Evolutionary conservation across 1,140 invertebrate species (phyloP).

Genomic region (Phthorimaea operculella): DNA sequence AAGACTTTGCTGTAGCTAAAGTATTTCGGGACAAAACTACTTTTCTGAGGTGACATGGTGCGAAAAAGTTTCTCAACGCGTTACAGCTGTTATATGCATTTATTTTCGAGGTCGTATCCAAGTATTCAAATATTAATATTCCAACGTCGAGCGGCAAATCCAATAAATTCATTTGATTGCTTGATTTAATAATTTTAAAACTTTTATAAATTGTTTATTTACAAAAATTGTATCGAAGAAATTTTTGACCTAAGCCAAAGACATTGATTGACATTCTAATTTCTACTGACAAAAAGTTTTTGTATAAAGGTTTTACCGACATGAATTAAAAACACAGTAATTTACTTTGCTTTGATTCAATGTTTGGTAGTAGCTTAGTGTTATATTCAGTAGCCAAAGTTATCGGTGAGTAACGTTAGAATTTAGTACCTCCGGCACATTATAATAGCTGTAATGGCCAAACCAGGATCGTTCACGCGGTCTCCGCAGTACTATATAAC

Average conservation of each 20-base stretch:
- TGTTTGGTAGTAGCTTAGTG: no score
- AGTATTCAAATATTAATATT: slow-evolving; percentile 21
- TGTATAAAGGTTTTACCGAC: not conserved
- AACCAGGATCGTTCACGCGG: not conserved
- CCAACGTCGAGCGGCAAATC: slow-evolving; percentile 21
- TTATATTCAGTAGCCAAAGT: no score
- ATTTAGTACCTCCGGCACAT: not conserved
- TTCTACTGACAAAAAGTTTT: not conserved
- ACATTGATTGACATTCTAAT: not conserved
- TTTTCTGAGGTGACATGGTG: slow-evolving; percentile 17
- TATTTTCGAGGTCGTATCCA: slow-evolving; percentile 20
- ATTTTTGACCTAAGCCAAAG: not conserved
- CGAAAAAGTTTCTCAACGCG: slow-evolving; percentile 16
- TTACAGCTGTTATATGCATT: slow-evolving; percentile 17
- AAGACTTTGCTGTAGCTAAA: slow-evolving; percentile 12
- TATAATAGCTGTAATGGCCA: not conserved
- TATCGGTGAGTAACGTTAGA: not conserved
- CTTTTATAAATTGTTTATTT: not conserved
- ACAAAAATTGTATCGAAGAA: slow-evolving; percentile 1
- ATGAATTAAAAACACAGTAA: no score
- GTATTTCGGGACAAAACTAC: slow-evolving; percentile 17
- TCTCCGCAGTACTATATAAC: slow-evolving; percentile 8
- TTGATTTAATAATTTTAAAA: not conserved
- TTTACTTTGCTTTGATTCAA: no score
- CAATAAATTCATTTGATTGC: slow-evolving; percentile 18